These are phyloP conservation scores for Aphelenchoides avenae DNA, from an alignment of 1,140 invertebrate species.

Conservation along the genomic window DNA sequence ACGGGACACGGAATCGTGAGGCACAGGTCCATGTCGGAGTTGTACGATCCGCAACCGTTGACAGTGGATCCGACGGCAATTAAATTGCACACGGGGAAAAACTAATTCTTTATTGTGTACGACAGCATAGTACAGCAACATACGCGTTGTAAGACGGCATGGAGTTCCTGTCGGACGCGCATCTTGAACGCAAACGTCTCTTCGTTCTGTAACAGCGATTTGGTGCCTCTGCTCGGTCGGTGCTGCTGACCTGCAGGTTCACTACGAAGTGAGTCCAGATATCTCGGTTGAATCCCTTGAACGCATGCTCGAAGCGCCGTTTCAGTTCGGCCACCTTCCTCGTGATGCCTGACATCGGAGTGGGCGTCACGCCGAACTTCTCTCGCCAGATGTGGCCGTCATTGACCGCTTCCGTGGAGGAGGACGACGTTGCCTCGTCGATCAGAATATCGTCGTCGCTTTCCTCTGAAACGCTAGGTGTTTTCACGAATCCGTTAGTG, in stretches of 20 bases:
- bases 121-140: neutral
- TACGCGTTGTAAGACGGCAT: constrained; percentile 7
- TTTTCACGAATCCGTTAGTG: too few species aligned
- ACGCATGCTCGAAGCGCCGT: too few species aligned
- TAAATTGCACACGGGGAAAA: constrained; percentile 16
- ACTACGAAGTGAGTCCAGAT: constrained; percentile 20
- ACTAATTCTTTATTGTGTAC: constrained; percentile 14
- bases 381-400: too few species aligned
- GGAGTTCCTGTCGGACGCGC: constrained; percentile 16
- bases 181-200: constrained; percentile 37
- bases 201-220: constrained; percentile 32
- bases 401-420: too few species aligned
- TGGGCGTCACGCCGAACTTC: too few species aligned
- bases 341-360: too few species aligned
- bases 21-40: constrained; percentile 48
- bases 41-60: constrained; percentile 47
- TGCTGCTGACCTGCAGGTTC: constrained; percentile 17
- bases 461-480: too few species aligned
- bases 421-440: too few species aligned
- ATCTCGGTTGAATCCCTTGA: too few species aligned
- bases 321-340: too few species aligned
- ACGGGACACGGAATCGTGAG: constrained; percentile 14
- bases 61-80: constrained; percentile 46
- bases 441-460: too few species aligned
- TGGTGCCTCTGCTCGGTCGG: constrained; percentile 5